Percentiles rank a stretch among this genome's conserved stretches.
These are phyloP conservation scores for Urocolius indicus DNA, from an alignment of 2,113 vertebrate genomes.

Conservation along the genomic window DNA sequence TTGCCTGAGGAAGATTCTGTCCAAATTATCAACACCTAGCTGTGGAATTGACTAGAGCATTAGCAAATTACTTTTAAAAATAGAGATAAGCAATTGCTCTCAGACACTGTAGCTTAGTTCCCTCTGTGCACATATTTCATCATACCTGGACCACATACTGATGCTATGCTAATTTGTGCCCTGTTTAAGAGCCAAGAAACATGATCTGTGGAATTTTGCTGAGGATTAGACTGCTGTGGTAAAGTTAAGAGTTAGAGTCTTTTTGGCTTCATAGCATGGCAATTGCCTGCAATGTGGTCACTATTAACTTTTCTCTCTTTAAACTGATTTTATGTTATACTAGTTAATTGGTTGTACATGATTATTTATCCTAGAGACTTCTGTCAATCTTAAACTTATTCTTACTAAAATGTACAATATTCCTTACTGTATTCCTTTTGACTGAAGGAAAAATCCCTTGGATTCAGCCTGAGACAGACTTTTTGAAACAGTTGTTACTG, in stretches of 20 bases:
- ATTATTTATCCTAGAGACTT: conserved; percentile 22
- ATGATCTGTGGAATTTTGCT: background rate
- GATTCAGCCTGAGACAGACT: conserved; percentile 26
- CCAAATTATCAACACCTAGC: background rate
- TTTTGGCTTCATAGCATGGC: background rate
- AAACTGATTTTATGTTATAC: background rate
- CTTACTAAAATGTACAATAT: background rate
- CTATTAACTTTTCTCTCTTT: background rate
- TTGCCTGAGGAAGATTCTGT: background rate
- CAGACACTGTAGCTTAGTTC: background rate
- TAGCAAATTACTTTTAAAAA: background rate
- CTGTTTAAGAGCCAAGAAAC: background rate
- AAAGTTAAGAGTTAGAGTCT: background rate
- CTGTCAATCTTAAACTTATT: background rate
- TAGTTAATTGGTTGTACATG: background rate
- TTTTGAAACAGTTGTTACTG: conserved; percentile 40
- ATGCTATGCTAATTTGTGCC: background rate
- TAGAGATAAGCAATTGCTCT: background rate
- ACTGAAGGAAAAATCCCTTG: background rate
- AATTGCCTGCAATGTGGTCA: background rate
- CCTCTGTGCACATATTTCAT: background rate
- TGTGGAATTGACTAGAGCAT: background rate
- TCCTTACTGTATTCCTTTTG: background rate
- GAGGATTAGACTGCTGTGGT: background rate
- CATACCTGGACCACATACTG: background rate